A percentile compares a stretch with the other conserved stretches of the same genome.
Conservation (phyloP, 2,113 vertebrate species). For the Haemorhous mexicanus region DNA sequence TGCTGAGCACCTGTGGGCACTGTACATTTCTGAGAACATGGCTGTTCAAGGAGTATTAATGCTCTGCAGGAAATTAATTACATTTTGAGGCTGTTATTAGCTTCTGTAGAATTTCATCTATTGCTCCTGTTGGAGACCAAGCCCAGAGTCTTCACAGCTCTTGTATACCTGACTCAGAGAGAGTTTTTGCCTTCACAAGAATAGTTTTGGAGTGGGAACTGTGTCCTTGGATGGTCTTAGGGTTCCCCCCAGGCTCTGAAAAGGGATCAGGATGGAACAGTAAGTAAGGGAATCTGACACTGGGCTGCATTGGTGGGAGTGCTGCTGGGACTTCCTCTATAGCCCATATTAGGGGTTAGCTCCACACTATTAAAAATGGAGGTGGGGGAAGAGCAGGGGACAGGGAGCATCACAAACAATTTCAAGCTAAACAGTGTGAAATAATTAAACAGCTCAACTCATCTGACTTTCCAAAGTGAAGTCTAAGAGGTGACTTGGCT, state of each 20-base stretch:
- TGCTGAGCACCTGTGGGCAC: not conserved
- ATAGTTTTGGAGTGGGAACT: not conserved
- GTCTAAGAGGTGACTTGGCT: not conserved
- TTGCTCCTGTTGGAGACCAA: not conserved
- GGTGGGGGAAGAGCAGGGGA: not conserved
- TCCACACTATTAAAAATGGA: not conserved
- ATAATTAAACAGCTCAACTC: not conserved
- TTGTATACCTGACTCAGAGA: not conserved
- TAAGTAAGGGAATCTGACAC: not conserved
- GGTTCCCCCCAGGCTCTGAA: not conserved
- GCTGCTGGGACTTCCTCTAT: not conserved
- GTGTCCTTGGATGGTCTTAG: not conserved
- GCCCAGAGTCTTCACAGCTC: not conserved
- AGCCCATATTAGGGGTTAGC: not conserved
- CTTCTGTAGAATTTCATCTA: constrained; percentile 4
- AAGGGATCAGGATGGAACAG: not conserved
- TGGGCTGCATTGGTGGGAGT: not conserved
- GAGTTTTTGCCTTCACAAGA: not conserved
- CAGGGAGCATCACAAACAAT: not conserved
- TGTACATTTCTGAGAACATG: not conserved
- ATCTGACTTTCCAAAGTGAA: not conserved
- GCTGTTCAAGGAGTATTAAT: not conserved
- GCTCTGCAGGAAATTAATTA: not conserved
- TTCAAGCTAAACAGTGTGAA: not conserved
- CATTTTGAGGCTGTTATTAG: not conserved